These are phyloP conservation scores for Philopedon plagiatum DNA, from an alignment of 2,888 invertebrate species.

Conservation along the genomic window DNA sequence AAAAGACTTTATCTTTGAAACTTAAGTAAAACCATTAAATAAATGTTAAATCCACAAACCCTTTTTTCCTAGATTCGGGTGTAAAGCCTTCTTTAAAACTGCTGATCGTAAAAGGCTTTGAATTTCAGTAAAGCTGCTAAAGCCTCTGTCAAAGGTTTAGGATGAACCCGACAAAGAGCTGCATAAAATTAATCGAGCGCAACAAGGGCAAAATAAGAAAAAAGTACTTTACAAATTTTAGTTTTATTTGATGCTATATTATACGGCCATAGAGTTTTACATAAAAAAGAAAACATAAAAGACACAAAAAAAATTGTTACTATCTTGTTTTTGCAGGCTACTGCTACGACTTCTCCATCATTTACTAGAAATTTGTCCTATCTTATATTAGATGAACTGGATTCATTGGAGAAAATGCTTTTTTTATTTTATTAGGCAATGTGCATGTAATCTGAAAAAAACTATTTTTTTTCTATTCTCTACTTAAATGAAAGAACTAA, in stretches of 20 bases:
- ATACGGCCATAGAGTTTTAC: neutral
- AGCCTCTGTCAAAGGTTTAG: constrained; percentile 3
- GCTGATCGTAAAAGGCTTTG: constrained; percentile 7
- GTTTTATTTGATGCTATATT: neutral
- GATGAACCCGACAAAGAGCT: neutral
- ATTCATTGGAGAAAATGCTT: no score
- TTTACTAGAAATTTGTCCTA: no score
- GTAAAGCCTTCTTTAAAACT: neutral
- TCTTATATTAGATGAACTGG: no score
- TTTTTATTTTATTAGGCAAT: no score
- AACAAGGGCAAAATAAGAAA: neutral
- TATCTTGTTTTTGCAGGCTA: no score
- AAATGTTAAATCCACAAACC: neutral
- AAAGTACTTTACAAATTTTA: neutral
- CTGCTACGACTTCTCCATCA: no score
- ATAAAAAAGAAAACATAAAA: neutral
- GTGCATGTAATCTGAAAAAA: no score
- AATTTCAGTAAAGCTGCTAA: constrained; percentile 6
- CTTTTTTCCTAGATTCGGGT: neutral
- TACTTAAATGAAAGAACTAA: no score
- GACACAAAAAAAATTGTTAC: no score
- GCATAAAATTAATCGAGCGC: constrained; percentile 12
- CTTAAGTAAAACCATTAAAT: neutral
- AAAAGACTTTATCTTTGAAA: neutral
- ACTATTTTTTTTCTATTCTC: no score